A percentile compares a stretch with the other conserved stretches of the same genome.
phyloP scores from a whole-genome alignment of 2,797 vertebrate species.

The Notamacropus eugenii region DNA sequence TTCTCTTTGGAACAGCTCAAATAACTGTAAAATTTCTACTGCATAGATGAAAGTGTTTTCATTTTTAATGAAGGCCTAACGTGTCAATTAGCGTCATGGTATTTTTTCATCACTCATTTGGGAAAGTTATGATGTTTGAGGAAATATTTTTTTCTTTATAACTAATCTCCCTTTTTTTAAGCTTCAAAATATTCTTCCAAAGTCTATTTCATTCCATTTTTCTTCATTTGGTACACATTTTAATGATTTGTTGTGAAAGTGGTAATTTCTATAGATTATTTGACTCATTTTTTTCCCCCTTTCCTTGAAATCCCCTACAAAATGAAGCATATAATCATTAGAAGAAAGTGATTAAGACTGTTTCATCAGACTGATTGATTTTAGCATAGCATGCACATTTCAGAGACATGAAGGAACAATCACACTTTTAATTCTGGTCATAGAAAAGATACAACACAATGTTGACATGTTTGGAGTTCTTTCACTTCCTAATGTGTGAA shows the following conservation, averaged over 20 bases:
- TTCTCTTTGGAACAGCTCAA: not conserved
- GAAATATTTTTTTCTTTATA: constrained; percentile 29
- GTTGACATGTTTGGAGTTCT: not conserved
- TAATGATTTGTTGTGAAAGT: constrained; percentile 43
- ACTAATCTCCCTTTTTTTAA: constrained; percentile 27
- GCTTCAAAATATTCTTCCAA: not conserved
- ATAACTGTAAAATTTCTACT: not conserved
- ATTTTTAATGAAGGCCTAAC: not conserved
- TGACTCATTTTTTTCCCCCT: not conserved
- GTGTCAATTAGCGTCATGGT: not conserved
- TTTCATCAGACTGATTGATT: constrained; percentile 52
- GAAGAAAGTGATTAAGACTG: constrained; percentile 49
- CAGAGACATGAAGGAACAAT: constrained; percentile 5
- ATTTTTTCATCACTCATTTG: not conserved
- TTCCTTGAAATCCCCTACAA: not conserved
- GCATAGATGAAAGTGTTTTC: not conserved
- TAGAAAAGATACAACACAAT: constrained; percentile 44
- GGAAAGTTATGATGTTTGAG: not conserved
- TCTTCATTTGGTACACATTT: constrained; percentile 6
- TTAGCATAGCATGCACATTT: constrained; percentile 8
- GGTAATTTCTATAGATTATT: constrained; percentile 40
- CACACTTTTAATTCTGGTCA: constrained; percentile 62
- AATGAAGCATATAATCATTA: constrained; percentile 35
- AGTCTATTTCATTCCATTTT: constrained; percentile 24
- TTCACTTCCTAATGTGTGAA: constrained; percentile 38